Evolutionary conservation across 2,888 invertebrate genomes (phyloP).

Genomic region (Timandra comae): DNA sequence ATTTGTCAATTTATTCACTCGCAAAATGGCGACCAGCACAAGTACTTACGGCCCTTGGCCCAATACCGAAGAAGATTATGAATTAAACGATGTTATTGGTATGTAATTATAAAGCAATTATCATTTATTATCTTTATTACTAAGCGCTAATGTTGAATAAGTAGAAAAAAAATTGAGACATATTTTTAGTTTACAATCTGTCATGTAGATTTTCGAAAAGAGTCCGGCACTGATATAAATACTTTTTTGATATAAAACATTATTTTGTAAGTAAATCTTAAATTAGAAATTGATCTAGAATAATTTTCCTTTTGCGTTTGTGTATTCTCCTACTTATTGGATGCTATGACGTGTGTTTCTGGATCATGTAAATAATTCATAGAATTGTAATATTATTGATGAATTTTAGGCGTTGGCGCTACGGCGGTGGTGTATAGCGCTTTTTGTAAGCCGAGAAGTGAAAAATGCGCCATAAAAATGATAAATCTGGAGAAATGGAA

Average conservation of each 20-base stretch:
- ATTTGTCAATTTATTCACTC: constrained; percentile 50
- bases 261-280: no score
- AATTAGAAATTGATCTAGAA: no score
- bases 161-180: no score
- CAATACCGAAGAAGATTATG: constrained; percentile 94
- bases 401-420: constrained; percentile 89
- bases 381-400: no score
- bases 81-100: constrained; percentile 95
- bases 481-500: constrained; percentile 99
- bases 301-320: no score
- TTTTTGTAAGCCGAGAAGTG: constrained; percentile 90
- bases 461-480: constrained; percentile 98
- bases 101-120: constrained; percentile 43
- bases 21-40: constrained; percentile 58
- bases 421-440: constrained; percentile 97
- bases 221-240: no score
- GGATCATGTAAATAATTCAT: no score
- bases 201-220: no score
- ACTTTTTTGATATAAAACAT: no score
- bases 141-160: no score
- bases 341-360: not conserved
- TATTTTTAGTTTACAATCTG: no score
- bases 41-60: constrained; percentile 83
- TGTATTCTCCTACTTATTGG: not conserved
- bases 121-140: no score